phyloP scores from a whole-genome alignment of 1,140 invertebrate species.

The Caenorhabditis briggsae region DNA sequence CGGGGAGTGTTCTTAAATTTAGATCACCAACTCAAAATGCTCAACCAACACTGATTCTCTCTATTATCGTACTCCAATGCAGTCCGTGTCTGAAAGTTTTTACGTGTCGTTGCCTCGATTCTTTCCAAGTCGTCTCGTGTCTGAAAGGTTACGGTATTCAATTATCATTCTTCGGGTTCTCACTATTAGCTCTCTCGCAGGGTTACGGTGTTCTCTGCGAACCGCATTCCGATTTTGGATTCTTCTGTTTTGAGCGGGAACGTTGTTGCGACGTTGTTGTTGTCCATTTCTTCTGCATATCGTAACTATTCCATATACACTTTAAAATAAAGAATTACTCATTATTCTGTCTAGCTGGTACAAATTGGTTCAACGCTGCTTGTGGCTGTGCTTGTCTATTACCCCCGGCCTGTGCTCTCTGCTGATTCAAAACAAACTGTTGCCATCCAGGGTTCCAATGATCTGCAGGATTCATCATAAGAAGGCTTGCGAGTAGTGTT shows the following conservation, averaged over 20 bases:
- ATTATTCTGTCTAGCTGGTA: neutral
- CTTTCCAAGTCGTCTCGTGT: constrained; percentile 40
- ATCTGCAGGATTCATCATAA: neutral
- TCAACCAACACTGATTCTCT: constrained; percentile 29
- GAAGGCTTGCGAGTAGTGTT: too few relatives aligned
- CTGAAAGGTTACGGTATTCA: neutral
- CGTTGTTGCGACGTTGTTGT: constrained; percentile 14
- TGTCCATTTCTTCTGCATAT: neutral
- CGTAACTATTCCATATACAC: neutral
- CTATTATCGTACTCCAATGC: constrained; percentile 33
- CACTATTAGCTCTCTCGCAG: neutral
- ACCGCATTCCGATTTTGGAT: neutral
- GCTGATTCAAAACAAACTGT: constrained; percentile 26
- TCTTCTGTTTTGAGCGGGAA: constrained; percentile 13
- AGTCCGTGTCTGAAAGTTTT: constrained; percentile 23
- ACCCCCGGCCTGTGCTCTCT: constrained; percentile 35
- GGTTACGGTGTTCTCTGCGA: neutral
- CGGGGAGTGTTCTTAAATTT: neutral
- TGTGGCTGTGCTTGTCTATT: constrained; percentile 8
- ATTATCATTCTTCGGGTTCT: neutral
- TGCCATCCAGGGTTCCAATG: constrained; percentile 32
- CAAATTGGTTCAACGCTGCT: neutral
- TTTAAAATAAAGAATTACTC: neutral
- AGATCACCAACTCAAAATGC: neutral
- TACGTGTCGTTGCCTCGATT: constrained; percentile 20